Evolutionary conservation across 2,797 vertebrate genomes (phyloP).

Genomic region (Amniataba percoides): DNA sequence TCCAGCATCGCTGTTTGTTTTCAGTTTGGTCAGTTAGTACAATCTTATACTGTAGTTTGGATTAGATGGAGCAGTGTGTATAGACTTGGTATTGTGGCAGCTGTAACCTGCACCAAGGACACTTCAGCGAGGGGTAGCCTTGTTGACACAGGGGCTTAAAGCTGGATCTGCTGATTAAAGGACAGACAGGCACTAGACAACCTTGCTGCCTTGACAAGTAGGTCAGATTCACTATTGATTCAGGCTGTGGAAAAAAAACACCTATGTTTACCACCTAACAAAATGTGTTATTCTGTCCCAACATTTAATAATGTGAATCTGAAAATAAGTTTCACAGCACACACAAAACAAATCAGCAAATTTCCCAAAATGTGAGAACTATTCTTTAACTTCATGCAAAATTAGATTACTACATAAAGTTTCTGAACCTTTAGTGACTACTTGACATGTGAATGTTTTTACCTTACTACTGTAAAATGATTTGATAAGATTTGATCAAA

Average conservation of each 20-base stretch:
- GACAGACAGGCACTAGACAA: constrained; percentile 21
- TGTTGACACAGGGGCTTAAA: constrained; percentile 38
- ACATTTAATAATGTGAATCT: not conserved
- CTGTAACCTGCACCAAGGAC: constrained; percentile 20
- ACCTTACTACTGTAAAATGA: too few relatives aligned
- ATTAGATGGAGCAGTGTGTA: not conserved
- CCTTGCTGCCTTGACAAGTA: constrained; percentile 29
- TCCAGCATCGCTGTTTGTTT: constrained; percentile 11
- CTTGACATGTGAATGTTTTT: not conserved
- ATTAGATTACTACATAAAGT: not conserved
- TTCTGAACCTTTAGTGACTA: too few relatives aligned
- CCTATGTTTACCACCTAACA: not conserved
- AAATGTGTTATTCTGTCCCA: not conserved
- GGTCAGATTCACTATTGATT: constrained; percentile 36
- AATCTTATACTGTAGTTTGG: not conserved
- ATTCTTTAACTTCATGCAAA: not conserved
- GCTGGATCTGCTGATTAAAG: constrained; percentile 35
- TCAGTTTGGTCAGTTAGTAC: not conserved
- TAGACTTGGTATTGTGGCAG: constrained; percentile 3
- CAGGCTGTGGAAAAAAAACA: not conserved
- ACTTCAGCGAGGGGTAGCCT: constrained; percentile 14
- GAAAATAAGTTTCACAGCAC: not conserved
- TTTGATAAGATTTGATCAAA: too few relatives aligned
- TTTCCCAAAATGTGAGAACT: not conserved
- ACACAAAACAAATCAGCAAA: not conserved